Evolutionary conservation across 2,113 vertebrate species (phyloP).

Genomic region (Phyllopteryx taeniolatus): DNA sequence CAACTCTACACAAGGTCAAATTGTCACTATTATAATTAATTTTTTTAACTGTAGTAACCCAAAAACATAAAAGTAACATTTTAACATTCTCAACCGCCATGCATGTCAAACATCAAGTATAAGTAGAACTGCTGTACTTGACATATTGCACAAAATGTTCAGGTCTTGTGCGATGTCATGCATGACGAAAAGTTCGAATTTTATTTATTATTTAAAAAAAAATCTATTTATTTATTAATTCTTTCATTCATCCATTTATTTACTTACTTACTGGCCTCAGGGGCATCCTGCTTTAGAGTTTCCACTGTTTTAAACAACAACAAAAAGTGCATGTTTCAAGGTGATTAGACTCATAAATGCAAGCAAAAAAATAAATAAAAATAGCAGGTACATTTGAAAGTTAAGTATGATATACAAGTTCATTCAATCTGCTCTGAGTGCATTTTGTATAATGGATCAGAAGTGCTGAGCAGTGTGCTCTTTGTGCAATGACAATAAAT

Average conservation of each 20-base stretch:
- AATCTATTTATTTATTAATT: not conserved
- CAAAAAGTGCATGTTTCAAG: constrained; percentile 19
- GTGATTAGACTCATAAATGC: constrained; percentile 5
- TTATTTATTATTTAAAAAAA: not conserved
- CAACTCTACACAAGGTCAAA: no score
- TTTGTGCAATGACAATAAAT: constrained; percentile 32
- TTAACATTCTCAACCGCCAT: not conserved
- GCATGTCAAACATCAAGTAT: not conserved
- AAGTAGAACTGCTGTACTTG: not conserved
- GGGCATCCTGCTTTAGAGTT: not conserved
- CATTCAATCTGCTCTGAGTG: constrained; percentile 18
- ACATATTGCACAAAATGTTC: not conserved
- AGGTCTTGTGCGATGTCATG: not conserved
- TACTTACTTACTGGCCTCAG: not conserved
- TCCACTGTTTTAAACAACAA: not conserved
- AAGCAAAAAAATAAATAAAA: not conserved
- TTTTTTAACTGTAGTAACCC: no score
- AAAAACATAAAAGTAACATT: not conserved
- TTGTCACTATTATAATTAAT: no score
- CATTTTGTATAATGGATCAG: constrained; percentile 3
- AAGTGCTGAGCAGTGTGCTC: constrained; percentile 12
- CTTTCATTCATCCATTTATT: not conserved
- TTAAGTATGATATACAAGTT: constrained; percentile 12
- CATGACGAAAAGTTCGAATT: not conserved
- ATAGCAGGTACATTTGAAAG: constrained; percentile 27